Percentiles rank a stretch among this genome's conserved stretches.
These are phyloP conservation scores for Cacatua alba DNA, from an alignment of 2,113 vertebrate genomes.

Conservation along the genomic window DNA sequence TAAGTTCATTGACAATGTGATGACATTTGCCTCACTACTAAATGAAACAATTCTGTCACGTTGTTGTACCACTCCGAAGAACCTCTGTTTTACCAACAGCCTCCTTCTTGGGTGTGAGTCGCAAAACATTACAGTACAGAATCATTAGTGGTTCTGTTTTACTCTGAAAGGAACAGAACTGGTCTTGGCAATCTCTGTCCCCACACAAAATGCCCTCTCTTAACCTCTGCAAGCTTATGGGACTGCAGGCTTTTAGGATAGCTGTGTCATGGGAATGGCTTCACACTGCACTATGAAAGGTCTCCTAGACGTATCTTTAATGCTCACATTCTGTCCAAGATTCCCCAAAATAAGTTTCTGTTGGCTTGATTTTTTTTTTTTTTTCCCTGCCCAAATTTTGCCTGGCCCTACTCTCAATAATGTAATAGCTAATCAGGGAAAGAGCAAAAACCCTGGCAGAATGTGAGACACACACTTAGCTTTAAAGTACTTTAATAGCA, in stretches of 20 bases:
- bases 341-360: not conserved
- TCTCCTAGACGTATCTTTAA: not conserved
- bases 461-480: not conserved
- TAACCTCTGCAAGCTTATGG: not conserved
- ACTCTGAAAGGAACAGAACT: not conserved
- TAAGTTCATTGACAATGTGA: not conserved
- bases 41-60: not conserved
- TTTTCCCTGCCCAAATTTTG: not conserved
- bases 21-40: not conserved
- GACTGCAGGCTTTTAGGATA: not conserved
- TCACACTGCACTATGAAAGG: not conserved
- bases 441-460: not conserved
- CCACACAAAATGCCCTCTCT: not conserved
- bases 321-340: not conserved
- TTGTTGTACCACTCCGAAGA: not conserved
- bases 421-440: not conserved
- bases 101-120: not conserved
- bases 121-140: not conserved
- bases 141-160: not conserved
- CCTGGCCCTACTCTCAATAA: not conserved
- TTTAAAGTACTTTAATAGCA: not conserved
- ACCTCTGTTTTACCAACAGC: not conserved
- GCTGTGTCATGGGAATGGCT: not conserved
- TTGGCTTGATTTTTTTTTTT: not conserved
- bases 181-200: not conserved